Evolutionary conservation across 2,113 vertebrate genomes (phyloP).

Genomic region (Prunella himalayana): DNA sequence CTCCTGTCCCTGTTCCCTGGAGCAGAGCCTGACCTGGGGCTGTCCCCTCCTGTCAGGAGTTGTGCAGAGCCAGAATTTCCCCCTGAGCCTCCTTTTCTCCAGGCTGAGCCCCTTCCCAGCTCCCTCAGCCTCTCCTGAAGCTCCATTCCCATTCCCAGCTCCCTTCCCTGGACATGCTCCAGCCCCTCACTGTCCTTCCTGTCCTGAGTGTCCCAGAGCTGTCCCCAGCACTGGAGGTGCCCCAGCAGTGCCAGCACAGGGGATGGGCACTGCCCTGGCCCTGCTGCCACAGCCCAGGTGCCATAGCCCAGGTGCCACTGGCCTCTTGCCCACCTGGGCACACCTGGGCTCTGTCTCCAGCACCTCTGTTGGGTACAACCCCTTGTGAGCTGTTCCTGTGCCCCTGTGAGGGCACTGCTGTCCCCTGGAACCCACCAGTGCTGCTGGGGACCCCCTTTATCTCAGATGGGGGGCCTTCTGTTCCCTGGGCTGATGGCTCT

Average conservation of each 20-base stretch:
- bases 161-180: not conserved
- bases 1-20: not conserved
- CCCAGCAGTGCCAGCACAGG: not conserved
- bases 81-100: not conserved
- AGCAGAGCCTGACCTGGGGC: not conserved
- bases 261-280: too few species aligned
- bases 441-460: too few species aligned
- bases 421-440: too few species aligned
- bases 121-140: not conserved
- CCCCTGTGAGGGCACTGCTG: too few species aligned
- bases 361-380: too few species aligned
- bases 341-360: not conserved
- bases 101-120: not conserved
- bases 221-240: not conserved
- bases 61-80: not conserved
- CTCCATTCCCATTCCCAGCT: not conserved
- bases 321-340: not conserved
- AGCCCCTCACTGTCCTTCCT: not conserved
- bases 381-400: too few species aligned
- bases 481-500: too few species aligned
- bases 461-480: too few species aligned
- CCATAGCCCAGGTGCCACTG: accelerated
- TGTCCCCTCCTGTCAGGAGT: not conserved
- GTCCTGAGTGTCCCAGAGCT: not conserved
- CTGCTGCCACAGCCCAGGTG: not conserved